These are phyloP conservation scores for Amia ocellicauda DNA, from an alignment of 2,113 vertebrate genomes.

Conservation along the genomic window DNA sequence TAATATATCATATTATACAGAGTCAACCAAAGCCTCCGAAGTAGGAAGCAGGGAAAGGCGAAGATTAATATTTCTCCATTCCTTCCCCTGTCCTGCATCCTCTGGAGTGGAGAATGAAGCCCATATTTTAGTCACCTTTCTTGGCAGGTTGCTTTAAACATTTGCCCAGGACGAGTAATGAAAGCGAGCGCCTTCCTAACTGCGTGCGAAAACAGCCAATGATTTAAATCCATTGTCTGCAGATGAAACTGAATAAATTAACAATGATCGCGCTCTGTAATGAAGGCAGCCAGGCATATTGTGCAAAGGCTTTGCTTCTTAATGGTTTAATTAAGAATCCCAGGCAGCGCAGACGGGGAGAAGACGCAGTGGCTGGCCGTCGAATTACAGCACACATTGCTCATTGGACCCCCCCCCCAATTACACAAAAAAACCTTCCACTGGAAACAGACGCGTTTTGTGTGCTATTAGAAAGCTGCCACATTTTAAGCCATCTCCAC, in stretches of 20 bases:
- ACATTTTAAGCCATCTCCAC: no score
- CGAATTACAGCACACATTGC: no score
- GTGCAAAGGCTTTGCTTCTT: constrained; percentile 56
- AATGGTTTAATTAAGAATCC: constrained; percentile 68
- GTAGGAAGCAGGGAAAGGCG: no score
- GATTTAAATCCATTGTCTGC: constrained; percentile 34
- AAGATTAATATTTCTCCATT: no score
- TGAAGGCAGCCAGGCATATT: constrained; percentile 57
- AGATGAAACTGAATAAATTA: constrained; percentile 54
- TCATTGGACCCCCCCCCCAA: no score
- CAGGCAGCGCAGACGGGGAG: constrained; percentile 55
- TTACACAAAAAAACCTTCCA: no score
- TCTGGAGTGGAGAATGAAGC: no score
- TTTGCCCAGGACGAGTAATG: constrained; percentile 17
- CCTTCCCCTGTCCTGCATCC: no score
- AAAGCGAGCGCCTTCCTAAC: constrained; percentile 20
- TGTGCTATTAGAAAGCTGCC: no score
- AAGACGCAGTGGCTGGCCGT: constrained; percentile 43
- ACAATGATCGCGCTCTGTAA: constrained; percentile 51
- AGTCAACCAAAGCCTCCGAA: no score
- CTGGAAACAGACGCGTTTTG: constrained; percentile 55
- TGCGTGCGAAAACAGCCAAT: constrained; percentile 18
- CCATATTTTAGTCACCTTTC: no score
- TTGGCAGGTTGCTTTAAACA: constrained; percentile 12
- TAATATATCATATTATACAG: no score